These are phyloP conservation scores for Calyptomena viridis DNA, from an alignment of 2,113 vertebrate genomes.

Conservation along the genomic window DNA sequence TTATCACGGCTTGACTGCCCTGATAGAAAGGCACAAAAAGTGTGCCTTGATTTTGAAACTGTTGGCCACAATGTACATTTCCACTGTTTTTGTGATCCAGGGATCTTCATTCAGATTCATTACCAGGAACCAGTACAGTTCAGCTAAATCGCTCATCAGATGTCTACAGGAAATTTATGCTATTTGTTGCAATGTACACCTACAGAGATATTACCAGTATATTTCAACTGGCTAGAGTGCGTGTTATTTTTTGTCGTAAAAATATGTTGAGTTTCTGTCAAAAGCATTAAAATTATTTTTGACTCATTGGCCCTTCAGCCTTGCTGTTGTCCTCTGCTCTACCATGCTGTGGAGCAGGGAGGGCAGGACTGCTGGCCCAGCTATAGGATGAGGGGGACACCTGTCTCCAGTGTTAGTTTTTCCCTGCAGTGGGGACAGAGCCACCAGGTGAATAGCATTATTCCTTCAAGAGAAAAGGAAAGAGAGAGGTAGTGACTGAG, in stretches of 20 bases:
- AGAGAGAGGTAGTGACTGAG: background rate
- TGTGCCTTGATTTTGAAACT: background rate
- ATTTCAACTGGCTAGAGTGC: background rate
- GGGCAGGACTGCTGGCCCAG: accelerated
- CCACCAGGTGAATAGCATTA: background rate
- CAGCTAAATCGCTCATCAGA: background rate
- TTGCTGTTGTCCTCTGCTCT: background rate
- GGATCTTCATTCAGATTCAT: background rate
- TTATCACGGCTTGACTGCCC: background rate
- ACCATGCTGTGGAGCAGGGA: background rate
- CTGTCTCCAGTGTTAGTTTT: background rate
- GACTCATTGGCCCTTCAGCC: background rate
- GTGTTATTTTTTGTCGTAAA: background rate
- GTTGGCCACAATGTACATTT: background rate
- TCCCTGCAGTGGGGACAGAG: background rate
- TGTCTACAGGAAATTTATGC: background rate
- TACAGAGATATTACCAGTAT: background rate
- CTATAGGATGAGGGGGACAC: background rate
- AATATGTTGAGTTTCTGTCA: background rate
- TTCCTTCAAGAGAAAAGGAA: background rate
- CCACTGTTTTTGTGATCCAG: accelerated
- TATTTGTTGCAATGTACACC: background rate
- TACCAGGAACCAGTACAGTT: background rate
- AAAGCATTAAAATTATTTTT: background rate
- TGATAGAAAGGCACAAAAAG: background rate